Evolutionary conservation across 2,113 vertebrate genomes (phyloP), one percentile per base, ranked within the genome.

Genomic region (Gyps fulvus): DNA sequence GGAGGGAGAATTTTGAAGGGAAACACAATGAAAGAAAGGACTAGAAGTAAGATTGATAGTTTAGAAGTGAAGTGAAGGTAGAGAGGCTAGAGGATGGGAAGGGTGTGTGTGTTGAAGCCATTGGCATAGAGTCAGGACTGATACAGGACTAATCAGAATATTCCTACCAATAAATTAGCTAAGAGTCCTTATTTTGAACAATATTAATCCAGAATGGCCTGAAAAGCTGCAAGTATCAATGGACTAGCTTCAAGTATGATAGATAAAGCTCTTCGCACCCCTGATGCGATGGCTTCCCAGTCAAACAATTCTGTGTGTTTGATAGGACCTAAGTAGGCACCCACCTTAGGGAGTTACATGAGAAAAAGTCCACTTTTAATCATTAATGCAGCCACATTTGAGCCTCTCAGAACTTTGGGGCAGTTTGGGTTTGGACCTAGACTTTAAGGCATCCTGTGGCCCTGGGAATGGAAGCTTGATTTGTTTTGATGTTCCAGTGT

Each of bases 241-340:
- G 58, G 65, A 62, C 67, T 95, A 96, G 40, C 67, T 34, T 71
- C 67, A 93, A 82, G 49, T 71, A 61, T n/a, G 32, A 49, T 5
- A 40, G 16, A 19, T 57, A 90, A 55, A 0, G 0, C 11, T 49
- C 19, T 83, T 23, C 8, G 0, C 3, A n/a, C 8, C 15, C 29
- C 29, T 82, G 34, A 18, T 65, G 16, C 3, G 2, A 72, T 81
- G 29, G 14, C 16, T 93, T 89, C 26, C 50, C 40, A 38, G 9
- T 93, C 62, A 89, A 90, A 70, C 57, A 25, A 73, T 83, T 92
- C 27, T 58, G 29, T 65, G 16, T 83, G 15, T 78, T 81, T 66
- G 69, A 69, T 36, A 89, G 83, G 82, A 91, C 47, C 59, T 90
- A 87, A 78, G 61, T 67, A 95, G 89, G 25, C 83, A 73, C 20